A percentile compares a stretch with the other conserved stretches of the same genome.
Evolutionary conservation across 2,113 vertebrate genomes (phyloP).

Genomic region (Dicentrarchus labrax): DNA sequence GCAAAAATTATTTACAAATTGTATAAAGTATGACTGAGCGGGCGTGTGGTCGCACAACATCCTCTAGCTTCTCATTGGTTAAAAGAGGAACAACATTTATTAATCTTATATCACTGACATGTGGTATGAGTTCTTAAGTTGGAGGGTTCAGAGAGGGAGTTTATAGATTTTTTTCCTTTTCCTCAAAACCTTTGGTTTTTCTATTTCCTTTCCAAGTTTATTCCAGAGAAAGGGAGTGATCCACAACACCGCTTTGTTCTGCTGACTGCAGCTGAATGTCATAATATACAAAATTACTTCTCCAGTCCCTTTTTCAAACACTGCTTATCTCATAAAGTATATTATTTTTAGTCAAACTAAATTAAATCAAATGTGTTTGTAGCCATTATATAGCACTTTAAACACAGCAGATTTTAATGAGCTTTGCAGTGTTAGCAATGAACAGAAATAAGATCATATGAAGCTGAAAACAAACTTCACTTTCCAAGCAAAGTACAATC

Average conservation of each 20-base stretch:
- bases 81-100: conserved; percentile 52
- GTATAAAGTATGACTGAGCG: conserved; percentile 39
- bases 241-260: background rate
- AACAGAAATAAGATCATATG: background rate
- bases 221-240: conserved; percentile 24
- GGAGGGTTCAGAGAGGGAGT: conserved; percentile 1
- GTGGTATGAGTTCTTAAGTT: conserved; percentile 32
- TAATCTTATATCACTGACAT: conserved; percentile 61
- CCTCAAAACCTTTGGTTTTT: conserved; percentile 25
- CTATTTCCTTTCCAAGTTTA: conserved; percentile 13
- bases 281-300: conserved; percentile 12
- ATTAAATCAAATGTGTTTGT: background rate
- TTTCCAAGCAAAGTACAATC: background rate
- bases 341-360: background rate
- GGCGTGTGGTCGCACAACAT: conserved; percentile 49
- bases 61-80: conserved; percentile 33
- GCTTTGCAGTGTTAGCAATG: background rate
- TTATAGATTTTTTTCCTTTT: conserved; percentile 30
- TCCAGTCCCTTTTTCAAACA: background rate
- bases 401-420: background rate
- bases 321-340: background rate
- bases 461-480: background rate
- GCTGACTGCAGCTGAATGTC: background rate
- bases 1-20: conserved; percentile 45
- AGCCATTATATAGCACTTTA: background rate